Evolutionary conservation across 2,888 invertebrate genomes (phyloP).

Genomic region (Lepidochrysops patricia): DNA sequence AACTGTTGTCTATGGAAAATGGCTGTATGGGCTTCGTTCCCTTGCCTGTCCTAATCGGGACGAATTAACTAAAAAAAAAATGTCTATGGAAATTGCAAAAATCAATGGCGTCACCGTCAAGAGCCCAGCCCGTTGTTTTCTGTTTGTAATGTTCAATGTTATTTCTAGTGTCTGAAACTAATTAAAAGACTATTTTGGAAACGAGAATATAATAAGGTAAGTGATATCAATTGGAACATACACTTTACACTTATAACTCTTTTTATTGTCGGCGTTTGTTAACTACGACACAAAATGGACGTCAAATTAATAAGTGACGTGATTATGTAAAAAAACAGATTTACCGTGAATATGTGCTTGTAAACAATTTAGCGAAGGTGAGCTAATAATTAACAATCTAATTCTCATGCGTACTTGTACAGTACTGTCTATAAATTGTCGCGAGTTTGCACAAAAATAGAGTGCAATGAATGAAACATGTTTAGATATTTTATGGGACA

Average conservation of each 20-base stretch:
- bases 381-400: not conserved
- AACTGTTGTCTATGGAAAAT: no score
- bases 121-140: constrained; percentile 51
- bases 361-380: not conserved
- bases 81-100: constrained; percentile 21
- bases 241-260: not conserved
- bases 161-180: constrained; percentile 21
- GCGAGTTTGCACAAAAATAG: not conserved
- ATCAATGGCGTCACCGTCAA: constrained; percentile 65
- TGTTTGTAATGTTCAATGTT: constrained; percentile 38
- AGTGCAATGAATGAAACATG: constrained; percentile 7
- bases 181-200: constrained; percentile 27
- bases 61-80: no score
- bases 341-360: not conserved
- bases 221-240: constrained; percentile 22
- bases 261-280: constrained; percentile 21
- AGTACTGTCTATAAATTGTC: not conserved
- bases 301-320: constrained; percentile 61
- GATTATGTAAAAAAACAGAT: constrained; percentile 57
- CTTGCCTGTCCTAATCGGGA: no score
- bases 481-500: constrained; percentile 24
- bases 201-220: constrained; percentile 31
- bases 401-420: not conserved
- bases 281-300: constrained; percentile 64
- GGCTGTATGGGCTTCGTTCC: no score